Base-by-base conservation (phyloP, 1,140 invertebrate genomes). In the Drosophila ambigua region DNA sequence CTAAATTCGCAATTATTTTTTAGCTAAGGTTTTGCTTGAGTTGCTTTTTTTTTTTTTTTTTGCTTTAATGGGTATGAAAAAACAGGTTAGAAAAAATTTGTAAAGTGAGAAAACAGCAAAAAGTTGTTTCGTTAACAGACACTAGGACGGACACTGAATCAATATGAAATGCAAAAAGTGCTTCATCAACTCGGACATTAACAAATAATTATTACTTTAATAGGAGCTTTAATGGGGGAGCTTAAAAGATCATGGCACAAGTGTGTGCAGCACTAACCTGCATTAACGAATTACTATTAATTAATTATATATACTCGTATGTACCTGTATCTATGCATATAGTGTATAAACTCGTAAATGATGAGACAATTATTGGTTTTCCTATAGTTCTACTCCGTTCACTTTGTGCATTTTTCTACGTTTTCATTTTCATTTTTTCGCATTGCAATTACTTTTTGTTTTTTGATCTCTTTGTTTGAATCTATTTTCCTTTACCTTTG, bases 91-190 rank as follows among this genome's bases (percentile, higher is more conserved):
- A 65, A 76, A 54, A 51, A 63, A 69, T 51, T 43, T 60, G n/a
- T 26, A 52, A n/a, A 48, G 63, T 54, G 45, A 35, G 63, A 78
- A 59, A 66, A 82, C 55, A 69, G 24, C 46, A 53, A 24, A 58
- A 58, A 31, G 5, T 58, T 49, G 50, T 43, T 60, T 60, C 20
- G 26, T 48, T 83, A 88, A 88, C 78, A 88, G 58, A 88, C 83
- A 54, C 28, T 65, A 88, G 83, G 83, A 88, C 83, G 83, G 83
- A 88, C 78, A 79, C 68, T 76, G 65, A 85, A 85, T 77, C 48
- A 74, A 87, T 81, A 81, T 73, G 50, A 72, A 82, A 76, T 53
- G 65, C 51, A 75, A 80, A 72, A 51, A 35, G 75, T 63, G 31
- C 43, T 62, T 24, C 54, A 57, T 63, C 43, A 41, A 49, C 60